Evolutionary conservation across 2,797 vertebrate genomes (phyloP).

Genomic region (Perdix hodgsoniae): DNA sequence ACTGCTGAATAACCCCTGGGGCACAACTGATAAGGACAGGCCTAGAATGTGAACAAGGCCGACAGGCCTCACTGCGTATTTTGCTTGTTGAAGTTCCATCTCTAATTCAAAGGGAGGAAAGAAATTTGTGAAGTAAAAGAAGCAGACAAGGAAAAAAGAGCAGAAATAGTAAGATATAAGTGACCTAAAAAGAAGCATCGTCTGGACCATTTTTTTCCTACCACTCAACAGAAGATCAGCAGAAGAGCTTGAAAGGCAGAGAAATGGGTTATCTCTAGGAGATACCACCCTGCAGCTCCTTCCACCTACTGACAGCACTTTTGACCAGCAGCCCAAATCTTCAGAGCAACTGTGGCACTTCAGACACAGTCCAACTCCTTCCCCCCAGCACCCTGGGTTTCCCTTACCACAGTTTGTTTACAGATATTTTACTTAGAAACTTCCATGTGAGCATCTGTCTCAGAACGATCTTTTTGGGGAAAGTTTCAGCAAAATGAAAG

Average conservation of each 20-base stretch:
- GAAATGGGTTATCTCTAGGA: background rate
- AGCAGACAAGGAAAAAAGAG: background rate
- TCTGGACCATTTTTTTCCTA: background rate
- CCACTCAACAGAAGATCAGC: background rate
- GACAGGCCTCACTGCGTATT: accelerated
- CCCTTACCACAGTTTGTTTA: background rate
- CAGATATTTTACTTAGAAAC: background rate
- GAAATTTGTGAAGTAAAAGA: background rate
- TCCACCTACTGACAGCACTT: background rate
- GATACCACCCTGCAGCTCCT: background rate
- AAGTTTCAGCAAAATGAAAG: background rate
- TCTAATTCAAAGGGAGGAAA: background rate
- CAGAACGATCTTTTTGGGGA: background rate
- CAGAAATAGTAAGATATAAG: background rate
- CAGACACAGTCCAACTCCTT: background rate
- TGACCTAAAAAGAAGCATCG: background rate
- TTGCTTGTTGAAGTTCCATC: background rate
- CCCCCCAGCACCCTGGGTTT: background rate
- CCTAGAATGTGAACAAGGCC: background rate
- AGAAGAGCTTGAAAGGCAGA: background rate
- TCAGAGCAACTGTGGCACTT: background rate
- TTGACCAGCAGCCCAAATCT: background rate
- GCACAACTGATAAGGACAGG: background rate
- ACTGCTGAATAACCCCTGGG: background rate
- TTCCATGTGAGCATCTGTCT: background rate